Conservation (phyloP, 30 jellyfish, hydroid and myxozoan genomes). For the Morbakka virulenta region DNA sequence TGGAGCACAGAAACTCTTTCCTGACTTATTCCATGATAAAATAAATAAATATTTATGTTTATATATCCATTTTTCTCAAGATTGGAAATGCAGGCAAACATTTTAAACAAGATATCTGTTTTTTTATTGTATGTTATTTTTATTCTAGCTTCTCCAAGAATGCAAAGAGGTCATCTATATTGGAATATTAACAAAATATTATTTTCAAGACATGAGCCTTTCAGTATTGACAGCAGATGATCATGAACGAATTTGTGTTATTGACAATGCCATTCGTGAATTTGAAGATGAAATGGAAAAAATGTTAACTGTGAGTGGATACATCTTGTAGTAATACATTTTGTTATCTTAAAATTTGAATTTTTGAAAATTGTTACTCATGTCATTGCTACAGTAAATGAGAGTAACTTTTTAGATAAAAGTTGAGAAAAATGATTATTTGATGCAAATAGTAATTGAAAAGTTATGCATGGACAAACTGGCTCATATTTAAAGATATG, state of each 20-base stretch:
- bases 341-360: neutral
- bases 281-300: conserved; percentile 74
- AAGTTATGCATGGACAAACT: too few species aligned
- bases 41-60: too few species aligned
- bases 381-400: neutral
- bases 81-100: too few species aligned
- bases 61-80: too few species aligned
- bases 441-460: too few species aligned
- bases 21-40: too few species aligned
- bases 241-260: conserved; percentile 21
- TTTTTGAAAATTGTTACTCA: neutral
- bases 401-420: too few species aligned
- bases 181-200: conserved; percentile 60
- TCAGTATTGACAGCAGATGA: conserved; percentile 80
- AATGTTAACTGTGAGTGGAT: conserved; percentile 61
- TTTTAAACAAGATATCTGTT: too few species aligned
- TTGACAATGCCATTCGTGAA: conserved; percentile 57
- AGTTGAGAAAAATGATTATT: too few species aligned
- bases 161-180: conserved; percentile 91
- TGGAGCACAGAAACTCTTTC: too few species aligned
- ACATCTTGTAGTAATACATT: neutral
- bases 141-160: conserved; percentile 84
- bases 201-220: conserved; percentile 68
- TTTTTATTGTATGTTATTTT: too few species aligned
- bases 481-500: too few species aligned